Conservation (phyloP, 2,113 vertebrate species). For the Alethe diademata region DNA sequence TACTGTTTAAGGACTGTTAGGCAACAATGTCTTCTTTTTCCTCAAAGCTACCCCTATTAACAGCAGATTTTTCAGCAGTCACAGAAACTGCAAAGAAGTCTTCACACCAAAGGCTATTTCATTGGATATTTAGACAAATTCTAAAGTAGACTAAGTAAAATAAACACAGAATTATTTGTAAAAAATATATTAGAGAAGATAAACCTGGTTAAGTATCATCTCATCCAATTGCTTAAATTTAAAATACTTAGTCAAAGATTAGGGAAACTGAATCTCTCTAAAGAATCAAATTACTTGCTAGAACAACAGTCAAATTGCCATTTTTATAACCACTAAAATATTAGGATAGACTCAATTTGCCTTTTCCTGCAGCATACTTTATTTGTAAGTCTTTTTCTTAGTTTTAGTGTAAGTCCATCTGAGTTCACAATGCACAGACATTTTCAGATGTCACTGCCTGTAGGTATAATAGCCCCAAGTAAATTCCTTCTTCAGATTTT, state of each 20-base stretch:
- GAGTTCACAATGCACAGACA: not conserved
- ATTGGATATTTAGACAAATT: not conserved
- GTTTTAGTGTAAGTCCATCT: not conserved
- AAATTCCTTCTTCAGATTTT: not conserved
- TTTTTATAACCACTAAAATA: not conserved
- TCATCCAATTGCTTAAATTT: not conserved
- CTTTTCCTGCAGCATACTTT: not conserved
- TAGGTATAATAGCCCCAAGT: not conserved
- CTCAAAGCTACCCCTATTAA: not conserved
- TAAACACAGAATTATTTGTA: not conserved
- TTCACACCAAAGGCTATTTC: not conserved
- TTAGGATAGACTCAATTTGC: not conserved
- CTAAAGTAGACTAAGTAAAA: not conserved
- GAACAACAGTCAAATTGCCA: not conserved
- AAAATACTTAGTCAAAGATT: not conserved
- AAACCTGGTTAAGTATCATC: not conserved
- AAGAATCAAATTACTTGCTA: not conserved
- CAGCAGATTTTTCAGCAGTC: not conserved
- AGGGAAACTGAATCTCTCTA: not conserved
- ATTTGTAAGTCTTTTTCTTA: not conserved
- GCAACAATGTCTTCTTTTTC: not conserved
- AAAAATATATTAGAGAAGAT: not conserved
- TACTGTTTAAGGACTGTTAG: not conserved
- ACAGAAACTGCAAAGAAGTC: not conserved
- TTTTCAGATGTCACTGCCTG: not conserved